Evolutionary conservation across 1,140 invertebrate genomes (phyloP), one percentile per base, ranked within the genome.

Genomic region (Hyphantria cunea): DNA sequence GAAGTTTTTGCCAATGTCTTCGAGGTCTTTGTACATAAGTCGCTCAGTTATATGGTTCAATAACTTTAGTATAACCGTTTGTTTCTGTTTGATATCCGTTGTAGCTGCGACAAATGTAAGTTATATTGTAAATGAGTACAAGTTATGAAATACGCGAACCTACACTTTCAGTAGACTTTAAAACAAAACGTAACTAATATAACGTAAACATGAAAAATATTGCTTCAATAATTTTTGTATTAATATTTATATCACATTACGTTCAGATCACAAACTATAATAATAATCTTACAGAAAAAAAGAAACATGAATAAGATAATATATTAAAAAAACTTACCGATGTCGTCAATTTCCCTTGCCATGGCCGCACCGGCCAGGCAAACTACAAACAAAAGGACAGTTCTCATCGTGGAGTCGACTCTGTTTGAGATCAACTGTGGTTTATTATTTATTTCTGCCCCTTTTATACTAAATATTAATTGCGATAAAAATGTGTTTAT

Each of bases 41-140:
- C 91, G 91, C 72, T 93, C 92, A 67, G 92, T 91, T 0, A 95
- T 86, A 65, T 94, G 93, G 50, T 93, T 90, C 14, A 94, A 82
- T n/a, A 96, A 89, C 54, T 93, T 91, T 41, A 95, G 91, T 8
- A 94, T 89, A 31, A 92, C 86, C 44, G 92, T 91, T 86, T 95
- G 94, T 62, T 68, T 82, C 52, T 82, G 68, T 45, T 86, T 85
- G 13, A 87, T 66, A 53, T 89, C 80, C 71, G 86, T 80, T 44
- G 71, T 82, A 76, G 63, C 85, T 93, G 89, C 0, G 44, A 12
- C 6, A 53, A 92, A 25, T 25, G 17, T 25, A 25, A 25, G 17
- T 25, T 25, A 25, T 5, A 25, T 5, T n/a, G n/a, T n/a, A n/a
- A 25, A 25, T 25, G 12, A 45, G n/a, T 17, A 15, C 0, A 56